Evolutionary conservation across 2,888 invertebrate species (phyloP).

Genomic region (Macaria notata): DNA sequence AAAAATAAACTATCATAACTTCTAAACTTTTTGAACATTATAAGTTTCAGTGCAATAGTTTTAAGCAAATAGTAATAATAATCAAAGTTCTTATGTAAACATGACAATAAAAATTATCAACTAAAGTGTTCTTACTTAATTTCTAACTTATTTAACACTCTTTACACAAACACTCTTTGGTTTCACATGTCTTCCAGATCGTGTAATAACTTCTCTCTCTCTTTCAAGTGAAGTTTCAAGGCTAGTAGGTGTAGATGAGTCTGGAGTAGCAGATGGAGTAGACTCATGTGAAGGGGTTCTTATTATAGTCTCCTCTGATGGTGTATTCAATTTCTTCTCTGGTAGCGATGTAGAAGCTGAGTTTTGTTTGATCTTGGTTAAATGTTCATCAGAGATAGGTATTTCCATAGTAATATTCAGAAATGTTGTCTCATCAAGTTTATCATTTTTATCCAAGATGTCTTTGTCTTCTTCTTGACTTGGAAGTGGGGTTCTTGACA

Average conservation of each 20-base stretch:
- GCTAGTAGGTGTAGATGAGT: constrained; percentile 1
- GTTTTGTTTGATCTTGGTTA: not conserved
- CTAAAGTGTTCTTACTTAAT: not conserved
- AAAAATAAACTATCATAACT: not conserved
- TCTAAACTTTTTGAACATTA: not conserved
- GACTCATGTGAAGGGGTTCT: not conserved
- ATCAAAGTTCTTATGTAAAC: not conserved
- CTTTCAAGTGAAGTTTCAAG: constrained; percentile 2
- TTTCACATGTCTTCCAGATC: constrained; percentile 2
- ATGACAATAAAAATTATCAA: constrained; percentile 1
- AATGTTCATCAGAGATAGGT: too few relatives aligned
- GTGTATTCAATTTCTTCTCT: not conserved
- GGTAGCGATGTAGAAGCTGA: not conserved
- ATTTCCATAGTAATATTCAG: not conserved
- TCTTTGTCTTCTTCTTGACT: constrained; percentile 3
- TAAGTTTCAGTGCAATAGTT: not conserved
- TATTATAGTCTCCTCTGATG: not conserved
- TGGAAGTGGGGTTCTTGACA: constrained; percentile 3
- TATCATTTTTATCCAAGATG: not conserved
- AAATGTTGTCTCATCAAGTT: constrained; percentile 4
- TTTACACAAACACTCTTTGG: constrained; percentile 3
- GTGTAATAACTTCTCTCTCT: not conserved
- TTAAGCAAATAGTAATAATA: not conserved
- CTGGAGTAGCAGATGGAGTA: not conserved
- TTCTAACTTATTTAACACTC: not conserved